Evolutionary conservation across 2,113 vertebrate species (phyloP).

Genomic region (Tetraodon nigroviridis): DNA sequence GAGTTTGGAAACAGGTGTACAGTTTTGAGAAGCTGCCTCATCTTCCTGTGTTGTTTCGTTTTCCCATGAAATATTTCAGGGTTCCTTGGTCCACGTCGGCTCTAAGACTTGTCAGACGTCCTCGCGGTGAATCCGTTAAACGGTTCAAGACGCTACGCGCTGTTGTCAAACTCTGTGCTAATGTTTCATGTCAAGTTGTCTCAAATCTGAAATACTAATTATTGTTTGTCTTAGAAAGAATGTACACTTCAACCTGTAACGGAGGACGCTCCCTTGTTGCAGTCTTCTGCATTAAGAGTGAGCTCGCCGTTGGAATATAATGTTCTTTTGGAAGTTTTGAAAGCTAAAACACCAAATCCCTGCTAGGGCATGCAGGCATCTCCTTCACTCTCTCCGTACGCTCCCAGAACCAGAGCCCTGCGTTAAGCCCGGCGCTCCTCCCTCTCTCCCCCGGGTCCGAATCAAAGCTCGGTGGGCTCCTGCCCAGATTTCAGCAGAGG

Average conservation of each 20-base stretch:
- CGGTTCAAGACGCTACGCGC: constrained; percentile 37
- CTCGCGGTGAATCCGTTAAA: constrained; percentile 25
- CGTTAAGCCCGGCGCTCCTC: constrained; percentile 58
- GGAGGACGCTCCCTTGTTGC: constrained; percentile 37
- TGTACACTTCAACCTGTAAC: constrained; percentile 52
- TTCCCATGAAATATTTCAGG: constrained; percentile 48
- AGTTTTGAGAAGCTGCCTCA: constrained; percentile 47
- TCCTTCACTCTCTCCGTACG: constrained; percentile 39
- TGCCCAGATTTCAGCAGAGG: constrained; percentile 81
- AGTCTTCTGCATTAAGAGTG: constrained; percentile 32
- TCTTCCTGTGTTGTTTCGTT: constrained; percentile 18
- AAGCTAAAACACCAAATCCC: constrained; percentile 59
- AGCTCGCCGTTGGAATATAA: constrained; percentile 52
- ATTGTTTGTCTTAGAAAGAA: constrained; percentile 61
- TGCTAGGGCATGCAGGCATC: constrained; percentile 60
- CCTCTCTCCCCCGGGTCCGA: constrained; percentile 77
- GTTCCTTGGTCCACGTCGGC: constrained; percentile 29
- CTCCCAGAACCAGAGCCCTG: constrained; percentile 47
- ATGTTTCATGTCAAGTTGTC: constrained; percentile 51
- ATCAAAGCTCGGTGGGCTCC: constrained; percentile 78
- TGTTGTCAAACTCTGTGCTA: constrained; percentile 38
- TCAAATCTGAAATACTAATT: constrained; percentile 45
- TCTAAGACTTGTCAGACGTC: constrained; percentile 35
- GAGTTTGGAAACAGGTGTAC: constrained; percentile 54
- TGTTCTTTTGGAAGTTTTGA: constrained; percentile 56